phyloP scores from a whole-genome alignment of 2,113 vertebrate genomes.

The Todiramphus chloris region DNA sequence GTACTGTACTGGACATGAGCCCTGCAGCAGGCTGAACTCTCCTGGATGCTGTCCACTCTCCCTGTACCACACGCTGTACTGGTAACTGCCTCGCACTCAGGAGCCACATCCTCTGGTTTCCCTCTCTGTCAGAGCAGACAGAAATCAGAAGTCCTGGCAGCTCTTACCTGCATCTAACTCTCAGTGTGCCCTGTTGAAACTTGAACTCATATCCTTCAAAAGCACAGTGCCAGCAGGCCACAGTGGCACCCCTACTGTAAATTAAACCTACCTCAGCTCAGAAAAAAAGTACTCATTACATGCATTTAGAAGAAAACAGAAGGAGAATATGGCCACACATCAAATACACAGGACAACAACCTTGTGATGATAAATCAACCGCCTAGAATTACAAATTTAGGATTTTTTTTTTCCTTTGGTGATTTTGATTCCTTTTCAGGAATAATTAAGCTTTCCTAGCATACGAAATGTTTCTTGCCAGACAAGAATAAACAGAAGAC shows the following conservation, averaged over 20 bases:
- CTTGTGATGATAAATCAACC: not conserved
- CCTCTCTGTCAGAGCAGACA: not conserved
- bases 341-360: not conserved
- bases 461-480: slow-evolving; percentile 17
- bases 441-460: slow-evolving; percentile 44
- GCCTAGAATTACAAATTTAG: not conserved
- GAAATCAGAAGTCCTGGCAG: not conserved
- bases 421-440: slow-evolving; percentile 36
- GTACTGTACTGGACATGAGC: not conserved
- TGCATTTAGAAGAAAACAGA: not conserved
- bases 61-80: not conserved
- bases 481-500: slow-evolving; percentile 34
- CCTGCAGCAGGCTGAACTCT: not conserved
- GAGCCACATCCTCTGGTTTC: not conserved
- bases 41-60: not conserved
- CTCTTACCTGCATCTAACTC: not conserved
- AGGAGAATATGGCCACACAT: not conserved
- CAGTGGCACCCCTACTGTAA: not conserved
- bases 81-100: not conserved
- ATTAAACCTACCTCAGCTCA: not conserved
- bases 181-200: not conserved
- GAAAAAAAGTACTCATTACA: not conserved
- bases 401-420: not conserved
- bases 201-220: not conserved
- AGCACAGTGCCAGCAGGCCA: not conserved